Evolutionary conservation across 1,140 invertebrate species (phyloP).

Genomic region (Rhagoletis pomonella): DNA sequence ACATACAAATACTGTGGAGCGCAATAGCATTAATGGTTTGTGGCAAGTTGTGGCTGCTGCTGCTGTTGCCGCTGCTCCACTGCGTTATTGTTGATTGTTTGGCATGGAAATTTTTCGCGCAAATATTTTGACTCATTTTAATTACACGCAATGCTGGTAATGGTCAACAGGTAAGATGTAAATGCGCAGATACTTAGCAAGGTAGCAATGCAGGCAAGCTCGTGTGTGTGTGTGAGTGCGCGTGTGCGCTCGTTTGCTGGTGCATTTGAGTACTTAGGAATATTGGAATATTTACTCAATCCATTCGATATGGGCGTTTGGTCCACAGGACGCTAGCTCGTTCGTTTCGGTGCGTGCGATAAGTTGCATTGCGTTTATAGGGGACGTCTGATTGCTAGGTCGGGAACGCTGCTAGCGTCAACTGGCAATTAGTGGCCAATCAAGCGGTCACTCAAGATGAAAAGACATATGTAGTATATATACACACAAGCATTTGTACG

Average conservation of each 20-base stretch:
- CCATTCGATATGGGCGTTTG: background rate
- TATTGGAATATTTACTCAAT: constrained; percentile 28
- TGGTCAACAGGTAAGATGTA: background rate
- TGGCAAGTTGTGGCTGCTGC: background rate
- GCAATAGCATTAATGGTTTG: constrained; percentile 6
- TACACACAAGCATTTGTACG: background rate
- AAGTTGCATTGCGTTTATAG: background rate
- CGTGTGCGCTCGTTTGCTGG: no score
- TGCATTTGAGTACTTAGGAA: background rate
- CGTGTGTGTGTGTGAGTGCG: no score
- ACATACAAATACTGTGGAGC: constrained; percentile 17
- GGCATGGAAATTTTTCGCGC: constrained; percentile 41
- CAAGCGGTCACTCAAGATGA: constrained; percentile 34
- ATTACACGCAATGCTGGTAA: constrained; percentile 18
- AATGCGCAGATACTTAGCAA: background rate
- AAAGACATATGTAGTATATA: background rate
- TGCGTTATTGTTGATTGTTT: constrained; percentile 21
- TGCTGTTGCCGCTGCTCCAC: background rate
- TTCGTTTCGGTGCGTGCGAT: background rate
- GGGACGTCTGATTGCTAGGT: background rate
- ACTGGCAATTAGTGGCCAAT: constrained; percentile 50
- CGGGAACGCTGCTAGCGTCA: constrained; percentile 26
- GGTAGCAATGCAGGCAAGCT: no score
- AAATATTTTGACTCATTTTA: constrained; percentile 48
- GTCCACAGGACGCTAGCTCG: no score